Percentiles rank a stretch among this genome's conserved stretches.
Evolutionary conservation across 2,113 vertebrate genomes (phyloP).

Genomic region (Charadrius vociferus): DNA sequence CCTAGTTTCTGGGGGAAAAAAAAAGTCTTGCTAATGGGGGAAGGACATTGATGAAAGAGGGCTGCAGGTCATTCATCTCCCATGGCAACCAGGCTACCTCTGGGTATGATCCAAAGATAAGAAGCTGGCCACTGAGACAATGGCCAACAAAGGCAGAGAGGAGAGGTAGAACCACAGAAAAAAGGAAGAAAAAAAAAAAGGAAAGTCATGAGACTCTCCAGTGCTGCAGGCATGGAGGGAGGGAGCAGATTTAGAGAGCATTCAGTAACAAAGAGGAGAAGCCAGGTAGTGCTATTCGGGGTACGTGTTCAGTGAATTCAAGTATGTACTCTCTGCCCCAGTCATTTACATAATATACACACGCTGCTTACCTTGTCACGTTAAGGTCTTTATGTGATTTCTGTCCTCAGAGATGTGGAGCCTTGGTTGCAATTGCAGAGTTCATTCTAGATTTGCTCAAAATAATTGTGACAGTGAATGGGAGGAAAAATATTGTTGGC

Average conservation of each 20-base stretch:
- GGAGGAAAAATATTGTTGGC: not conserved
- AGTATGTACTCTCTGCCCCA: not conserved
- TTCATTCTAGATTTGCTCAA: not conserved
- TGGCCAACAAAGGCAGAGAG: not conserved
- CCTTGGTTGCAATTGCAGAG: not conserved
- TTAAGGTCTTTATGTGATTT: not conserved
- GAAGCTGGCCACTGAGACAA: not conserved
- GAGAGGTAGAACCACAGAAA: not conserved
- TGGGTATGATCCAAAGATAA: not conserved
- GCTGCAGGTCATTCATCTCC: constrained; percentile 39
- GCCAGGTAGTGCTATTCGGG: not conserved
- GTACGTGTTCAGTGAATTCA: not conserved
- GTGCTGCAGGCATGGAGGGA: not conserved
- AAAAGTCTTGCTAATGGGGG: not conserved
- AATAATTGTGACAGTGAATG: not conserved
- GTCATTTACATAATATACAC: not conserved
- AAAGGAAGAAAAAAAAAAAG: no score
- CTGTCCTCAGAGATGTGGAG: not conserved
- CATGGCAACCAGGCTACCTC: constrained; percentile 39
- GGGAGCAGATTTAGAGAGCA: not conserved
- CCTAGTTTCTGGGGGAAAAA: constrained; percentile 2
- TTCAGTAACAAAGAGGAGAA: not conserved
- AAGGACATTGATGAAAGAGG: not conserved
- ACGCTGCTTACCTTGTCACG: not conserved
- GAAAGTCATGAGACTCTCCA: not conserved